Base-by-base conservation (phyloP, 2,797 vertebrate species). In the Siniperca obscura region DNA sequence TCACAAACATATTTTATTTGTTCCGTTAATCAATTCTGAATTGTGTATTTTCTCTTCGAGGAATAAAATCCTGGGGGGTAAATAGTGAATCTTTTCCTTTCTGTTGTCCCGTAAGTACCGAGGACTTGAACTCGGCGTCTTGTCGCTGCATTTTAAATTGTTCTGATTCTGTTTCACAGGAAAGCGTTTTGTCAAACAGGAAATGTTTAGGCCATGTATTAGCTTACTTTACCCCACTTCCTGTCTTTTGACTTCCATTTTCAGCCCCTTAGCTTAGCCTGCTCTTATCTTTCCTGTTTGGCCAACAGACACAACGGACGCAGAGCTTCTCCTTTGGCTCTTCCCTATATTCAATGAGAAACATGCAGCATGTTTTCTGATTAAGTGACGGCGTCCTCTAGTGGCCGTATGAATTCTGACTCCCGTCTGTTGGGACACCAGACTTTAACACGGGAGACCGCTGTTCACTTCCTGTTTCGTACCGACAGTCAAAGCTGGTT, bases 251-350 rank as follows among this genome's bases (percentile, higher is more conserved):
- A 77, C 70, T 83, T 42, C 7, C 13, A 22, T 22, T 68, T 53
- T 68, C 69, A 75, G 74, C 67, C 30, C 13, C 68, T 73, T 70
- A 81, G 78, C 72, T 76, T 70, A 67, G 67, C 17, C 80, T 22
- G 81, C 60, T 78, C 50, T 68, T 1, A 64, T 81, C 67, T 12
- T 7, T 71, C 66, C 74, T 70, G 46, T 48, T 42, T 59, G 64
- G 81, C 78, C 61, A 61, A 0, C 0, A 50, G 65, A 65, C 25
- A 22, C 38, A 34, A 21, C 16, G 12, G 52, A 50, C 60, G 81
- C 52, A 34, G 57, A 80, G 53, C 44, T 68, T 48, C 34, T 5
- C 25, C 55, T 64, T 56, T 36, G 68, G 27, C 27, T 19, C 40
- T n/a, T 30, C 27, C 27, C 27, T 30, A 30, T 30, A 30, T 30